Evolutionary conservation across 2,888 invertebrate genomes (phyloP).

Genomic region (Platypus cylindrus): DNA sequence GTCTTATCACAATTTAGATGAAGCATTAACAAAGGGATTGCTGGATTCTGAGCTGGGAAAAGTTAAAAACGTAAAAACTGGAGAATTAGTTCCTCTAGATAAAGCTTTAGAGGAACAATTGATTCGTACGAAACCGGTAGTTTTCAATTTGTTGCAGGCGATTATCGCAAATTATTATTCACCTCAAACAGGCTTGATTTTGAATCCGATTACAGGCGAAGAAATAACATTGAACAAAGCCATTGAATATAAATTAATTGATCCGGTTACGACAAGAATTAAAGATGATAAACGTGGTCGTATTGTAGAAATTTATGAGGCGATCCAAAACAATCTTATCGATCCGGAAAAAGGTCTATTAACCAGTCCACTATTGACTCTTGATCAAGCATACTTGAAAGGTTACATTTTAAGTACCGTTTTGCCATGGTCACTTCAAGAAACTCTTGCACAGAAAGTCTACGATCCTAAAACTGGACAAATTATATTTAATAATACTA

Average conservation of each 20-base stretch:
- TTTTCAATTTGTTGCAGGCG: conserved; percentile 59
- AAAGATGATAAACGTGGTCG: conserved; percentile 58
- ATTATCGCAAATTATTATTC: conserved; percentile 67
- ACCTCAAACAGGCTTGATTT: conserved; percentile 57
- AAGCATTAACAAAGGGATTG: conserved; percentile 58
- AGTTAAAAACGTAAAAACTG: conserved; percentile 58
- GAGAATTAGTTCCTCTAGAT: conserved; percentile 54
- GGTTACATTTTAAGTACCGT: conserved; percentile 68
- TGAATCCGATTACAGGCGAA: conserved; percentile 65
- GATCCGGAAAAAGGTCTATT: conserved; percentile 59
- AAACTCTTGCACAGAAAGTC: conserved; percentile 67
- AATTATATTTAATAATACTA: conserved; percentile 54
- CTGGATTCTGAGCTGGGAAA: conserved; percentile 58
- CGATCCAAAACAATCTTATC: conserved; percentile 54
- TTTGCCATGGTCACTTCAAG: conserved; percentile 71
- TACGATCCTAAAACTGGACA: conserved; percentile 65
- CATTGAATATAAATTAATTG: conserved; percentile 55
- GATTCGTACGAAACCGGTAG: conserved; percentile 54
- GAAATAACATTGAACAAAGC: conserved; percentile 65
- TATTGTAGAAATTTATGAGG: conserved; percentile 55
- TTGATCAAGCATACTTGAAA: conserved; percentile 69
- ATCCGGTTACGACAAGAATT: conserved; percentile 57
- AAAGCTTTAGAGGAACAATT: conserved; percentile 57
- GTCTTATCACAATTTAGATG: conserved; percentile 57
- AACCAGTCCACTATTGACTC: conserved; percentile 53